Conservation (phyloP, 2,888 invertebrate genomes). For the Creontiades dilutus region DNA sequence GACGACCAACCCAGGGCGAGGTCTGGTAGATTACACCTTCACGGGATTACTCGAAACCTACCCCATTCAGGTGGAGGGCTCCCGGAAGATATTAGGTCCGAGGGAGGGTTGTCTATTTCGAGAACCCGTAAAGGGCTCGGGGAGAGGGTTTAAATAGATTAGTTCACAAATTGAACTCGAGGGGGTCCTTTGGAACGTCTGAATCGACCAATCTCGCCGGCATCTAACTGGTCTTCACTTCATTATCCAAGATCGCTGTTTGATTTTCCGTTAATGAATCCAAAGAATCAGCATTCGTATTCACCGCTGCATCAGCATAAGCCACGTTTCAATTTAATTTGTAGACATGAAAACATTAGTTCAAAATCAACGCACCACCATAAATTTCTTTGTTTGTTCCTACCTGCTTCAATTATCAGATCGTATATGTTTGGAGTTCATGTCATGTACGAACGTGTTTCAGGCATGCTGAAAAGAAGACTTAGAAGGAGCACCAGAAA, state of each 20-base stretch:
- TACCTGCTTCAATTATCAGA: too few species aligned
- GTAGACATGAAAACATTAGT: too few species aligned
- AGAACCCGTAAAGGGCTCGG: background rate
- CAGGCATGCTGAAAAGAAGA: too few species aligned
- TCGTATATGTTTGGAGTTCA: too few species aligned
- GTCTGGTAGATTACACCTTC: constrained; percentile 26
- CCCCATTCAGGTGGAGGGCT: constrained; percentile 2
- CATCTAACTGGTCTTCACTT: background rate
- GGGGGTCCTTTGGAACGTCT: background rate
- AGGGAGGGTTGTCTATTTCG: constrained; percentile 23
- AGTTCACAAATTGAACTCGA: constrained; percentile 28
- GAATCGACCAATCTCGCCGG: constrained; percentile 6
- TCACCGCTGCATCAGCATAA: too few species aligned
- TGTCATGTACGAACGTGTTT: too few species aligned
- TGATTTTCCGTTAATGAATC: too few species aligned
- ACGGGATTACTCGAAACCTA: constrained; percentile 26
- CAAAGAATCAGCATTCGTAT: too few species aligned
- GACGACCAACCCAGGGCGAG: background rate
- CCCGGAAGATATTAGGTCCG: constrained; percentile 12
- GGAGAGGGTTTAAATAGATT: constrained; percentile 28
- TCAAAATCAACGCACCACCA: too few species aligned
- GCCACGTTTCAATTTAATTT: too few species aligned
- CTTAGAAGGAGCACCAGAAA: too few species aligned
- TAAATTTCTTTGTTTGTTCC: too few species aligned
- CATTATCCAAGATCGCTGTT: background rate